phyloP scores from a whole-genome alignment of 1,140 invertebrate genomes.

The Lysiphlebus fabarum region DNA sequence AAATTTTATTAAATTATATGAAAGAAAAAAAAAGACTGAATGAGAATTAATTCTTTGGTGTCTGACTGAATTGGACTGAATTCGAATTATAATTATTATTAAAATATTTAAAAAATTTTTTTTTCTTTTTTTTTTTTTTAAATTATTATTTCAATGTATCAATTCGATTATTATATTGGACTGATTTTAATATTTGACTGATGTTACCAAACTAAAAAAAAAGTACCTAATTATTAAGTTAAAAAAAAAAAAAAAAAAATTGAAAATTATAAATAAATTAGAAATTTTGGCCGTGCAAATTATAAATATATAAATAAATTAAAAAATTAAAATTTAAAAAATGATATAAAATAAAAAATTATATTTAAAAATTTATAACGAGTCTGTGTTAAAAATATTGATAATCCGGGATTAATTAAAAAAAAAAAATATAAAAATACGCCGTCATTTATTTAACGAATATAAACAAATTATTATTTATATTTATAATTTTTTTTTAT shows the following conservation, averaged over 20 bases:
- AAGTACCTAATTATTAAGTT: constrained; percentile 54
- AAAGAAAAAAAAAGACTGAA: constrained; percentile 8
- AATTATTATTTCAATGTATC: constrained; percentile 42
- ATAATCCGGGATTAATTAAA: constrained; percentile 21
- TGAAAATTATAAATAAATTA: constrained; percentile 18
- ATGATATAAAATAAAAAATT: constrained; percentile 9
- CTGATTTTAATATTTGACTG: constrained; percentile 55
- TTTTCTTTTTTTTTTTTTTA: constrained; percentile 20
- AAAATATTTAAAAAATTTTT: not conserved
- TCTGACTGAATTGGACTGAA: constrained; percentile 52
- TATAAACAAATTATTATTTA: constrained; percentile 7
- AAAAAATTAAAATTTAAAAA: constrained; percentile 6
- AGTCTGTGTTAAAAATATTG: constrained; percentile 21
- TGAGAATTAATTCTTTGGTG: constrained; percentile 24
- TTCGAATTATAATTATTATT: constrained; percentile 31
- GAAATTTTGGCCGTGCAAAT: constrained; percentile 19
- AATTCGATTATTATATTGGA: constrained; percentile 43
- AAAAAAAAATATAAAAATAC: constrained; percentile 15
- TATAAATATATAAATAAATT: constrained; percentile 13
- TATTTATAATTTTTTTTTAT: constrained; percentile 1
- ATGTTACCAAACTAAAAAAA: constrained; percentile 56
- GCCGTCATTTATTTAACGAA: constrained; percentile 1
- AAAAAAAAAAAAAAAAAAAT: constrained; percentile 30
- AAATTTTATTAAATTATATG: constrained; percentile 16
- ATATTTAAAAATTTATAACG: constrained; percentile 7